A percentile compares a stretch with the other conserved stretches of the same genome.
These are phyloP conservation scores for Tipula vernalis DNA, from an alignment of 2,888 invertebrate genomes.

Conservation along the genomic window DNA sequence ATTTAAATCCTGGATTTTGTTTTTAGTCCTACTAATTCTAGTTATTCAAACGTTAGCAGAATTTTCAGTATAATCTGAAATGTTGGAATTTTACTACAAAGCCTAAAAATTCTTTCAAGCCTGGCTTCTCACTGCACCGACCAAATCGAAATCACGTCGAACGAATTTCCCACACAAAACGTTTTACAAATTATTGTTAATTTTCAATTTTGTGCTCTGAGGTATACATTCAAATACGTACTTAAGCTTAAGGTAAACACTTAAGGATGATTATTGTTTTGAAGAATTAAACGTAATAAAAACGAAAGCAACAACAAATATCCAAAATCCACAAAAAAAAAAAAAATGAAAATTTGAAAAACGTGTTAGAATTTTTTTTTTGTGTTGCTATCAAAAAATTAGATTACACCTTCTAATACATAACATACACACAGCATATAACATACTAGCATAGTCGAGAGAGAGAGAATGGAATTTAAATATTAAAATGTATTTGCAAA, in stretches of 20 bases:
- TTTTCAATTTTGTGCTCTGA: not conserved
- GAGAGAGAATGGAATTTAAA: not conserved
- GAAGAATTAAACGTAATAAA: not conserved
- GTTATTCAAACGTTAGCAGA: no score
- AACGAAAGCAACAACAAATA: not conserved
- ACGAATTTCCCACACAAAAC: not conserved
- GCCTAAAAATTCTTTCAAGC: no score
- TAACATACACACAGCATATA: not conserved
- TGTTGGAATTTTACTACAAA: no score
- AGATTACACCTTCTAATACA: not conserved
- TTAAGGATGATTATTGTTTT: not conserved
- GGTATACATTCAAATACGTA: not conserved
- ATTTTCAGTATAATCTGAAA: no score
- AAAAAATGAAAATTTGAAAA: not conserved
- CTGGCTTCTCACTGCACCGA: not conserved
- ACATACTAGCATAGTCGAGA: not conserved
- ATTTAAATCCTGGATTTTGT: no score
- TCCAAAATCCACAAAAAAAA: not conserved
- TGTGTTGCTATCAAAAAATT: not conserved
- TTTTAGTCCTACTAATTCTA: no score
- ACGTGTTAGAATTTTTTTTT: not conserved
- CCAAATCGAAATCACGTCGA: not conserved
- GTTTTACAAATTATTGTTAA: not conserved
- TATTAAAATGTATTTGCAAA: slow-evolving; percentile 4
- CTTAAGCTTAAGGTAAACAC: not conserved